A percentile compares a stretch with the other conserved stretches of the same genome.
phyloP scores from a whole-genome alignment of 1,140 invertebrate species.

The Coptotermes formosanus region DNA sequence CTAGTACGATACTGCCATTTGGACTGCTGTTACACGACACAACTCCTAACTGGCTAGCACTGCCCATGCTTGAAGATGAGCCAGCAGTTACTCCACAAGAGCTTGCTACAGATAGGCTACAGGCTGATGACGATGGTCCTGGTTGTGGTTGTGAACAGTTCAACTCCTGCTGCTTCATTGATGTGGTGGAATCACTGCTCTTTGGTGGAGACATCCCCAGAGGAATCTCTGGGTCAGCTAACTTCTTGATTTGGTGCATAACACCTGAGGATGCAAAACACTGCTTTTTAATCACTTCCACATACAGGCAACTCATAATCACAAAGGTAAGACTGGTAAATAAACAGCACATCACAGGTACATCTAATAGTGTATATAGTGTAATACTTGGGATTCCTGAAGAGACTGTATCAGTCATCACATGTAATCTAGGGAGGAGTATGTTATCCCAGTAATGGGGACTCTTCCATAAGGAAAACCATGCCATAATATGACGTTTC shows the following conservation, averaged over 20 bases:
- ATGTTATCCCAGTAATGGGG: too few relatives aligned
- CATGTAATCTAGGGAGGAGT: too few relatives aligned
- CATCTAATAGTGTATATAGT: too few relatives aligned
- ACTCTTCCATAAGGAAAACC: too few relatives aligned
- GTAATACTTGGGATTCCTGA: too few relatives aligned
- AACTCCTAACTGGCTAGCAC: not conserved
- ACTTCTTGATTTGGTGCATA: constrained; percentile 82
- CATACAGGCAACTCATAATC: too few relatives aligned
- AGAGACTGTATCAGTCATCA: too few relatives aligned
- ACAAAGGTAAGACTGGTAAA: too few relatives aligned
- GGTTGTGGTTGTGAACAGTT: constrained; percentile 25
- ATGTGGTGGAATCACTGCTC: constrained; percentile 30
- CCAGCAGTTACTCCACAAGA: not conserved
- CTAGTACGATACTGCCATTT: constrained; percentile 27
- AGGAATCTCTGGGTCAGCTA: constrained; percentile 67
- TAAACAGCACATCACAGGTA: too few relatives aligned
- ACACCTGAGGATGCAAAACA: constrained; percentile 57
- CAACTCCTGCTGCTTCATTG: constrained; percentile 21
- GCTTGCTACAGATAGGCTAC: constrained; percentile 17
- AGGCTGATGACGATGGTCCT: constrained; percentile 23
- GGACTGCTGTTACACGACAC: constrained; percentile 21
- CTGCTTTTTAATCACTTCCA: too few relatives aligned
- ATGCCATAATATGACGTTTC: too few relatives aligned
- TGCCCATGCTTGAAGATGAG: not conserved
- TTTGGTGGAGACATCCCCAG: constrained; percentile 62